Evolutionary conservation across 2,113 vertebrate species (phyloP).

Genomic region (Cranoglanis bouderius): DNA sequence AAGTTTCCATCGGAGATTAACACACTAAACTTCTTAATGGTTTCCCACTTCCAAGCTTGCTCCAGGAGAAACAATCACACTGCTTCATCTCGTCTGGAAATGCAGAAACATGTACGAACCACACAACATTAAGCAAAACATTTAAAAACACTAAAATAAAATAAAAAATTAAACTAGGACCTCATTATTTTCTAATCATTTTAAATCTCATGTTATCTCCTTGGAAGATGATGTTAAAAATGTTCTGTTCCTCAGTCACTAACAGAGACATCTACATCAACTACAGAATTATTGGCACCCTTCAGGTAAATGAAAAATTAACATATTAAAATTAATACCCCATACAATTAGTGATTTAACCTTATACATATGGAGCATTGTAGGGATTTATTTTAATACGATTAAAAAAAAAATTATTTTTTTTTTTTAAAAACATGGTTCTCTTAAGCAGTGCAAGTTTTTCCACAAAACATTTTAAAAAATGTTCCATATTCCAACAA

Average conservation of each 20-base stretch:
- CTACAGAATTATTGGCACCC: background rate
- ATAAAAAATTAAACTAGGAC: too few relatives aligned
- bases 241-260: background rate
- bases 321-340: too few relatives aligned
- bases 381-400: background rate
- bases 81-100: constrained; percentile 3
- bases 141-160: background rate
- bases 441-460: background rate
- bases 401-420: too few relatives aligned
- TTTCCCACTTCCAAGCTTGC: background rate
- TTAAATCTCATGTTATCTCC: background rate
- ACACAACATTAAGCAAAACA: background rate
- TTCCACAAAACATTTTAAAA: too few relatives aligned
- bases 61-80: constrained; percentile 8
- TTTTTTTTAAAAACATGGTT: background rate
- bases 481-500: background rate
- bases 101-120: background rate
- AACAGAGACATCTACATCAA: background rate
- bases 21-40: constrained; percentile 27
- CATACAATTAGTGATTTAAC: background rate
- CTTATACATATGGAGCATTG: background rate
- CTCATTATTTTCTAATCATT: background rate
- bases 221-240: background rate
- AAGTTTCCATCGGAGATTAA: constrained; percentile 41
- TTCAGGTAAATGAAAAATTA: background rate